Base-by-base conservation (phyloP, 2,888 invertebrate species). In the Noctua fimbriata region DNA sequence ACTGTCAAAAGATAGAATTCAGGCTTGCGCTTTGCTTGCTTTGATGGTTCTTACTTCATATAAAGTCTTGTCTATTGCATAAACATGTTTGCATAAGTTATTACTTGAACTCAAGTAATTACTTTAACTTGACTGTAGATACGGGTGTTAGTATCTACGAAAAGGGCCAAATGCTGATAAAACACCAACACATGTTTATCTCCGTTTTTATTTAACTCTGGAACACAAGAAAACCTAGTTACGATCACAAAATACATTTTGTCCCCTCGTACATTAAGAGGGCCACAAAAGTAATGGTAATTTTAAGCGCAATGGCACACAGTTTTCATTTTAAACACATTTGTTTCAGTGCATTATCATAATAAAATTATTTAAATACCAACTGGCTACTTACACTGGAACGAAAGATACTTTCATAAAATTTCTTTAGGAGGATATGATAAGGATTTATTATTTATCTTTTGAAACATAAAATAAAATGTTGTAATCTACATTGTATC, bases 331-430 rank as follows among this genome's bases (percentile, higher is more conserved):
- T 81, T 73, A 81, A 81, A 83, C 79, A 76, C 82, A 88, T 88
- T 84, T 81, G 70, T 86, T 84, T 71, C 65, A 18, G 55, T 67
- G 32, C 60, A 88, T 88, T 88, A 84, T 74, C 88, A 88, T 88
- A 88, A 84, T 86, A 88, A 78, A 82, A 86, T 78, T 88, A 84
- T 88, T 88, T 78, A 84, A 84, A 84, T 86, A 82, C 82, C 47
- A 76, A 78, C 58, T 49, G 41, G 49, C 81, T 82, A 78, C 76
- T 84, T 81, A 75, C 44, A 67, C 16, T 63, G 44, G 18, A 32
- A 70, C 65, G 49, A 21, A 21, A 60, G 72, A 63, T 71, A 70
- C 66, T 16, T 81, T 79, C 49, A 69, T 71, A 67, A 44, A 73
- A 73, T 81, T 73, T 81, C 69, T 78, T 72, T 67, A 69, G 60